Conservation (phyloP, 30 jellyfish, hydroid and myxozoan species). For the Euphysa ruthae region DNA sequence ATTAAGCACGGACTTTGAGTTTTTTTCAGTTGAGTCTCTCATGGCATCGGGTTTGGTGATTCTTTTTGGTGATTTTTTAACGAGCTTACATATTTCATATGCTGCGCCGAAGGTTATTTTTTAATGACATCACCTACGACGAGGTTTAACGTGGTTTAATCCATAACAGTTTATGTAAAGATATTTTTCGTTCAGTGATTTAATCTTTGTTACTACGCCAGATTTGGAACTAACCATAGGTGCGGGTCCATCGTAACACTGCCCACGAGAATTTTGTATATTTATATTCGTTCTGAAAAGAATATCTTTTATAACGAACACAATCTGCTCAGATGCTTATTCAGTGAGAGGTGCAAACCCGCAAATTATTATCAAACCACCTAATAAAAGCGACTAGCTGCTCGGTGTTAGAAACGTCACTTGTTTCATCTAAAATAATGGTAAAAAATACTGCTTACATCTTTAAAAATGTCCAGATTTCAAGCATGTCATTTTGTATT, state of each 20-base stretch:
- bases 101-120: not conserved
- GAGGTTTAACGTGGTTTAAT: slow-evolving; percentile 40
- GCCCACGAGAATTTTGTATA: slow-evolving; percentile 51
- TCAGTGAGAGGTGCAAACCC: too few relatives aligned
- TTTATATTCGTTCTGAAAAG: slow-evolving; percentile 58
- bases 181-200: slow-evolving; percentile 35
- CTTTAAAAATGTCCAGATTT: too few relatives aligned
- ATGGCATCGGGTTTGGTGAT: not conserved
- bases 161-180: slow-evolving; percentile 47
- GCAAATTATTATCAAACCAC: not conserved
- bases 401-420: too few relatives aligned
- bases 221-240: slow-evolving; percentile 61
- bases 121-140: slow-evolving; percentile 33
- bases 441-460: not conserved
- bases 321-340: too few relatives aligned
- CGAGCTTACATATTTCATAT: too few relatives aligned
- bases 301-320: slow-evolving; percentile 17
- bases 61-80: too few relatives aligned
- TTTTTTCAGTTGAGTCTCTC: not conserved
- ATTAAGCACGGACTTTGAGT: not conserved
- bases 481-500: too few relatives aligned
- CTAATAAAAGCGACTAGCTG: too few relatives aligned
- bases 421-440: too few relatives aligned
- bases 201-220: too few relatives aligned
- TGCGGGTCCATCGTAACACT: slow-evolving; percentile 62